Evolutionary conservation across 2,113 vertebrate genomes (phyloP), one percentile per base, ranked within the genome.

Genomic region (Entelurus aequoreus): DNA sequence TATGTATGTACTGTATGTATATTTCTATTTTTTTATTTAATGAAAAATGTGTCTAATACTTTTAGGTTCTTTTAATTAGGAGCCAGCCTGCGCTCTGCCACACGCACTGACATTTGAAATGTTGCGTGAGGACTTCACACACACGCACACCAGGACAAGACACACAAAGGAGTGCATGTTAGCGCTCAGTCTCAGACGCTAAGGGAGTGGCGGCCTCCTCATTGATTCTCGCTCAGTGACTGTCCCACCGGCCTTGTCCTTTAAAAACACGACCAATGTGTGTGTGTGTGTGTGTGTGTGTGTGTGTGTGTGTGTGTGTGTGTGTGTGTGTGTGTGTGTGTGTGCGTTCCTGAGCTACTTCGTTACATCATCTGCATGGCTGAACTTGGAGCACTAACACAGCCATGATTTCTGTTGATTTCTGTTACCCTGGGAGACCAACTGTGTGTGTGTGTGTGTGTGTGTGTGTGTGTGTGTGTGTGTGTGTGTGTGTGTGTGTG

Each of bases 341-440:
- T 36, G 55, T 60, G 68, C 65, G 79, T 55, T 75, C 65, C 67
- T 11, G 14, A 73, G 66, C 73, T 71, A 54, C 71, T 77, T 79
- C 65, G 71, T 52, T 13, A 68, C 61, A 83, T 84, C 37, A 80
- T 75, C 71, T 73, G 80, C 84, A 76, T 84, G 80, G 66, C 52
- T 78, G 75, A 47, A 73, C 73, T 50, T 2, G 35, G 68, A 78
- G 72, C 78, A 65, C 78, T 72, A 79, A 78, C 78, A 60, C 13
- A 79, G 76, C 63, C 71, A 84, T 81, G 84, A 86, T 86, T 86
- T 83, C 66, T 84, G 75, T 74, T 74, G 84, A 86, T 86, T 86
- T 83, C 66, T 84, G 75, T 74, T 74, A 70, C 35, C 53, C 21
- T 8, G 50, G 68, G 64, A 55, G 72, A 78, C 49, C 78, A 78